Percentiles rank a stretch among this genome's conserved stretches.
phyloP scores from a whole-genome alignment of 2,113 vertebrate species.

The Gallinago paraguaiae region DNA sequence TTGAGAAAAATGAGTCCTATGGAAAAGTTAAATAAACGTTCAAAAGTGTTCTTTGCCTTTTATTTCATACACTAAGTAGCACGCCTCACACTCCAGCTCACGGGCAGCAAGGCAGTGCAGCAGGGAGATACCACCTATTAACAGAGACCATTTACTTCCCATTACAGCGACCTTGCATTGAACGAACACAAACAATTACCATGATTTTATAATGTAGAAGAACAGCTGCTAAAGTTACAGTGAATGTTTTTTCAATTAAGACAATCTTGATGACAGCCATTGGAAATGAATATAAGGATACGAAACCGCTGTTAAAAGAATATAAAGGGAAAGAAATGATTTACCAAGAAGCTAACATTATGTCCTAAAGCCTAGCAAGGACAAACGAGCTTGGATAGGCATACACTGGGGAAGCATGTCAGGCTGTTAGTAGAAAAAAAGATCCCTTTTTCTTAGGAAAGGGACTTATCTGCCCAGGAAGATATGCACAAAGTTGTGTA shows the following conservation, averaged over 20 bases:
- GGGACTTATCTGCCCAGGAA: background rate
- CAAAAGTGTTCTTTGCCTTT: background rate
- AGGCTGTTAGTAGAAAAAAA: background rate
- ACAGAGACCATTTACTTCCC: slow-evolving; percentile 52
- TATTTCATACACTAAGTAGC: background rate
- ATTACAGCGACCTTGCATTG: slow-evolving; percentile 38
- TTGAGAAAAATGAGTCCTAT: background rate
- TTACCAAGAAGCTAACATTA: slow-evolving; percentile 47
- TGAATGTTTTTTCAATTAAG: slow-evolving; percentile 71
- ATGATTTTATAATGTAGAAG: slow-evolving; percentile 12
- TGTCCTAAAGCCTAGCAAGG: slow-evolving; percentile 1
- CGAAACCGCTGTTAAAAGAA: background rate
- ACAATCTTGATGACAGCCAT: slow-evolving; percentile 54
- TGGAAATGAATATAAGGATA: slow-evolving; percentile 48
- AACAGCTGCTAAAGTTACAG: slow-evolving; percentile 70
- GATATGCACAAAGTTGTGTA: background rate
- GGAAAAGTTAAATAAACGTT: background rate
- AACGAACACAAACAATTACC: slow-evolving; percentile 53
- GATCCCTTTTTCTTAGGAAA: background rate
- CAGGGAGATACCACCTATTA: slow-evolving; percentile 31
- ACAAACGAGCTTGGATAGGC: background rate
- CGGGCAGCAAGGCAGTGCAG: background rate
- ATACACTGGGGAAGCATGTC: background rate
- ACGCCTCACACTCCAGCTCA: background rate
- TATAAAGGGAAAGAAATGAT: background rate